phyloP scores from a whole-genome alignment of 2,113 vertebrate genomes.

The Bothrops jararaca region DNA sequence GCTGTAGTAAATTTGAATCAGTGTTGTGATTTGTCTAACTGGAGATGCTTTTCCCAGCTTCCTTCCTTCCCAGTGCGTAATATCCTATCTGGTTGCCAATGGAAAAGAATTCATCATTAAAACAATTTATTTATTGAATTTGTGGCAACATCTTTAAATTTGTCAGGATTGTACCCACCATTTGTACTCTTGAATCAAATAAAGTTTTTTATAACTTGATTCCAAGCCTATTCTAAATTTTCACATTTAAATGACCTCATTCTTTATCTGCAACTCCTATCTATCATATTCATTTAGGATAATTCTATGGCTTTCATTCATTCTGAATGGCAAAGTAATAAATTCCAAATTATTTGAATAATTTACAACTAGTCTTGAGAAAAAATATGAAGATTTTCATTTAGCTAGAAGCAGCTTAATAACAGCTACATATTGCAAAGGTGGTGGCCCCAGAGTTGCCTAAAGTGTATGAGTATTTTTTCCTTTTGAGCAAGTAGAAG shows the following conservation, averaged over 20 bases:
- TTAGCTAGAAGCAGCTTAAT: slow-evolving; percentile 73
- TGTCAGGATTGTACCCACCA: background rate
- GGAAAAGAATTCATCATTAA: background rate
- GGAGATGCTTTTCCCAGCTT: background rate
- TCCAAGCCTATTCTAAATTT: slow-evolving; percentile 52
- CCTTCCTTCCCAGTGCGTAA: background rate
- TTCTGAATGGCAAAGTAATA: slow-evolving; percentile 59
- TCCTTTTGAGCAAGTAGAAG: background rate
- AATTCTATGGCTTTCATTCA: slow-evolving; percentile 55
- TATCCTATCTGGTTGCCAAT: background rate
- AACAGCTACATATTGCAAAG: slow-evolving; percentile 25
- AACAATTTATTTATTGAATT: background rate
- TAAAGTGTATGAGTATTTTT: background rate
- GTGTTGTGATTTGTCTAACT: background rate
- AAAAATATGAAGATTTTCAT: slow-evolving; percentile 60
- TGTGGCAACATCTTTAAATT: background rate
- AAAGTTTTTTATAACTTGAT: slow-evolving; percentile 47
- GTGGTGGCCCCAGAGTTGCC: background rate
- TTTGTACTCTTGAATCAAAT: slow-evolving; percentile 5
- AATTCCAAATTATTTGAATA: slow-evolving; percentile 73
- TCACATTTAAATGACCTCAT: slow-evolving; percentile 53
- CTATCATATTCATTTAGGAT: slow-evolving; percentile 60
- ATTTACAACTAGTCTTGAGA: slow-evolving; percentile 68
- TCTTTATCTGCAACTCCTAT: slow-evolving; percentile 52
- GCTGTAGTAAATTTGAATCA: background rate